Evolutionary conservation across 2,797 vertebrate species (phyloP).

Genomic region (Sebastes trivittatus): DNA sequence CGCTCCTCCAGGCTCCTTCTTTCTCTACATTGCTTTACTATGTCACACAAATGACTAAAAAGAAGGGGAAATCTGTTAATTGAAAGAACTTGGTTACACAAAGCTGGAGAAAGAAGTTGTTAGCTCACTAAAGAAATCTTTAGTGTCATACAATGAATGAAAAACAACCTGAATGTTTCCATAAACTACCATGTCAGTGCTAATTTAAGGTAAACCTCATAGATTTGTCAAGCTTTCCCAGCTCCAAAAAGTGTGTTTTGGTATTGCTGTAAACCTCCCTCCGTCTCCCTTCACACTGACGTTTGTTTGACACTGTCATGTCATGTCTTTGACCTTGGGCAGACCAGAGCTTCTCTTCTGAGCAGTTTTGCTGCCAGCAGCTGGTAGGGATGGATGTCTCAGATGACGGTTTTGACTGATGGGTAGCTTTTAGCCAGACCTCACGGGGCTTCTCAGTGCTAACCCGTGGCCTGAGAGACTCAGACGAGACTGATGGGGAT

Average conservation of each 20-base stretch:
- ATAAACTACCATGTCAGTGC: neutral
- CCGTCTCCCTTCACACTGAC: neutral
- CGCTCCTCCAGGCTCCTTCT: neutral
- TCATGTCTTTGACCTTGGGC: neutral
- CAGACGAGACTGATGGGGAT: slow-evolving; percentile 55
- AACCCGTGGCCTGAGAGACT: slow-evolving; percentile 37
- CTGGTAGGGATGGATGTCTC: slow-evolving; percentile 52
- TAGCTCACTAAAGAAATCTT: neutral
- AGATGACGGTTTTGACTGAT: slow-evolving; percentile 70
- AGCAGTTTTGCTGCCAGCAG: slow-evolving; percentile 35
- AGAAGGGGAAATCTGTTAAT: neutral
- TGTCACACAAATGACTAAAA: neutral
- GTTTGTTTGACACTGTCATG: neutral
- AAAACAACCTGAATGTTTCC: neutral
- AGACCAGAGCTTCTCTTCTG: slow-evolving; percentile 16
- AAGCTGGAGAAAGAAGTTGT: neutral
- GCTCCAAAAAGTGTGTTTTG: neutral
- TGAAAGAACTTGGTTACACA: slow-evolving; percentile 14
- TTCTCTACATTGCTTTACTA: neutral
- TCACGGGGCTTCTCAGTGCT: slow-evolving; percentile 39
- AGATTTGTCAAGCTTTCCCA: neutral
- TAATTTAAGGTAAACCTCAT: neutral
- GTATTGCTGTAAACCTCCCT: neutral
- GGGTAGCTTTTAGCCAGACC: slow-evolving; percentile 61
- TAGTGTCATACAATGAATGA: slow-evolving; percentile 10